Evolutionary conservation across 2,113 vertebrate genomes (phyloP).

Genomic region (Clinocottus analis): DNA sequence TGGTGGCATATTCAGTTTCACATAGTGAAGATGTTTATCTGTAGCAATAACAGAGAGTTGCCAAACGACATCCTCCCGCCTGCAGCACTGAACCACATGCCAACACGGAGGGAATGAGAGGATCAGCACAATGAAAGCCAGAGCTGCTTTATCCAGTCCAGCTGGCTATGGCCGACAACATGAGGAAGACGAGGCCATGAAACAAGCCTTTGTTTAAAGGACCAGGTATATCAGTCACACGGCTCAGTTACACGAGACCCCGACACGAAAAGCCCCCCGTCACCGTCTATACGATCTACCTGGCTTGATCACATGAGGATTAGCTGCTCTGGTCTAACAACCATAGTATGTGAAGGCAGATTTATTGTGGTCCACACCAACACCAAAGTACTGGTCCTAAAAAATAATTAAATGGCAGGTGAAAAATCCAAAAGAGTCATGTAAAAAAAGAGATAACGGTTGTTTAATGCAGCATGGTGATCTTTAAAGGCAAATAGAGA

Average conservation of each 20-base stretch:
- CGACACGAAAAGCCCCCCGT: slow-evolving; percentile 20
- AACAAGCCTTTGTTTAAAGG: slow-evolving; percentile 62
- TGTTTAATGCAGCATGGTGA: background rate
- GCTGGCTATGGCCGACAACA: slow-evolving; percentile 23
- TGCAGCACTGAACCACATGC: slow-evolving; percentile 18
- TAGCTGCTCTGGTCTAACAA: slow-evolving; percentile 10
- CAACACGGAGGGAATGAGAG: slow-evolving; percentile 22
- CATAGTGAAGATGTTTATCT: background rate
- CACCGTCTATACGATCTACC: slow-evolving; percentile 31
- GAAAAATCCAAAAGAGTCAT: background rate
- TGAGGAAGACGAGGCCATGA: slow-evolving; percentile 49
- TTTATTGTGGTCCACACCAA: background rate
- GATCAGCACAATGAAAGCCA: slow-evolving; percentile 33
- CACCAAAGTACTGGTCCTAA: background rate
- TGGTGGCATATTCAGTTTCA: background rate
- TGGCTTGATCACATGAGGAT: slow-evolving; percentile 10
- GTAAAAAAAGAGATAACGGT: background rate
- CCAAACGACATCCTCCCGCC: slow-evolving; percentile 3
- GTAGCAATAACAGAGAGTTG: background rate
- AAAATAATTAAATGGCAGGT: background rate
- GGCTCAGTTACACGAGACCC: slow-evolving; percentile 45
- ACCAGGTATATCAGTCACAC: slow-evolving; percentile 49
- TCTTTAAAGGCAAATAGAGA: background rate
- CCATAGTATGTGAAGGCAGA: background rate
- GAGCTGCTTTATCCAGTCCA: slow-evolving; percentile 28